phyloP scores from a whole-genome alignment of 1,140 invertebrate genomes.

The Macrosteles quadrilineatus region DNA sequence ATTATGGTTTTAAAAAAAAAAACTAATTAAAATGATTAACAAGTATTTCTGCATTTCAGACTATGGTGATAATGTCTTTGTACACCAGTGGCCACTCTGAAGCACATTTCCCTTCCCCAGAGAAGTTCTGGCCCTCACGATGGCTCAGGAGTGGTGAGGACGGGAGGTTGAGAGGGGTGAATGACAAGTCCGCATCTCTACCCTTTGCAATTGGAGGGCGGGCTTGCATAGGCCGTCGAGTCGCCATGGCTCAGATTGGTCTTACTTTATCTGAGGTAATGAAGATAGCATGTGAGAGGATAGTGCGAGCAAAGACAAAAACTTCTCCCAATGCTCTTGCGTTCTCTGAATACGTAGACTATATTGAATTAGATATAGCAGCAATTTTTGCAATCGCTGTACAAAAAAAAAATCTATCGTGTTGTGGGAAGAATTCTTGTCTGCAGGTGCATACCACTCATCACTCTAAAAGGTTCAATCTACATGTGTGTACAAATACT shows the following conservation, averaged over 20 bases:
- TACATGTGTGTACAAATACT: too few relatives aligned
- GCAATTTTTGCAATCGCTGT: neutral
- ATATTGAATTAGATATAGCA: neutral
- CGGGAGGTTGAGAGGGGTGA: conserved; percentile 50
- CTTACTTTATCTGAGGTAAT: conserved; percentile 63
- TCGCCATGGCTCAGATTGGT: conserved; percentile 74
- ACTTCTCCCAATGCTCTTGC: neutral
- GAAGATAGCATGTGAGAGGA: neutral
- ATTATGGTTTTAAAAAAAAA: too few relatives aligned
- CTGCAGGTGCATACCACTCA: too few relatives aligned
- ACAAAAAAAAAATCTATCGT: neutral
- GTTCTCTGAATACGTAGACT: neutral
- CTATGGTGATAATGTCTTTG: conserved; percentile 72
- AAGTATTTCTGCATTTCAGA: neutral
- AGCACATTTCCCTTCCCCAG: conserved; percentile 66
- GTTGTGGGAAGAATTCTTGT: too few relatives aligned
- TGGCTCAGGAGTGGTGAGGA: conserved; percentile 64
- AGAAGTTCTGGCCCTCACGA: conserved; percentile 72
- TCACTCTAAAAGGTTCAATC: too few relatives aligned
- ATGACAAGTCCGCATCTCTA: conserved; percentile 67
- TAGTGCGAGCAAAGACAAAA: too few relatives aligned
- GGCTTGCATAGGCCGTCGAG: conserved; percentile 78
- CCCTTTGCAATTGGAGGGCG: conserved; percentile 81
- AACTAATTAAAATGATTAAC: too few relatives aligned
- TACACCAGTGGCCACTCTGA: conserved; percentile 76